These are phyloP conservation scores for Halcyon chelicuti DNA, from an alignment of 2,797 vertebrate genomes.

Conservation along the genomic window DNA sequence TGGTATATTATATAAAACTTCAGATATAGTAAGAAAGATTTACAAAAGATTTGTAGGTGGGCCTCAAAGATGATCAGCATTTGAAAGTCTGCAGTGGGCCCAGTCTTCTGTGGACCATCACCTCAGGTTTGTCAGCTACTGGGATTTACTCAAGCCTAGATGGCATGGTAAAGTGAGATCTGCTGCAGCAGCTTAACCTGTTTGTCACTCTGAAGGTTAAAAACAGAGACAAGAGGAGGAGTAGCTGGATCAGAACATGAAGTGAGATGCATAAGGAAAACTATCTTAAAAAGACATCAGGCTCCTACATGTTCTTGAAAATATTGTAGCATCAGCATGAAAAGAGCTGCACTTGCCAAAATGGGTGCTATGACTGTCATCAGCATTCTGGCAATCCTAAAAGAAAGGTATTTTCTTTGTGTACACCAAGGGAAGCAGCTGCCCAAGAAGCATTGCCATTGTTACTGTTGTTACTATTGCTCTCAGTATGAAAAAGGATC, in stretches of 20 bases:
- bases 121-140: not conserved
- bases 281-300: not conserved
- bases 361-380: not conserved
- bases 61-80: not conserved
- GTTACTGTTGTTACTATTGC: not conserved
- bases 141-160: not conserved
- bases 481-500: not conserved
- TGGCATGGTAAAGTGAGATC: not conserved
- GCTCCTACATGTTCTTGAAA: not conserved
- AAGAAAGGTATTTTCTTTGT: not conserved
- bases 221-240: not conserved
- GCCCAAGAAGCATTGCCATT: not conserved
- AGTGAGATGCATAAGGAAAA: not conserved
- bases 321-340: not conserved
- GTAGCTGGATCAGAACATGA: not conserved
- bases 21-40: slow-evolving; percentile 2
- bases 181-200: not conserved
- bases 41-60: not conserved
- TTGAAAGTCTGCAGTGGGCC: not conserved
- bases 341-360: not conserved
- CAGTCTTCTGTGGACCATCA: not conserved
- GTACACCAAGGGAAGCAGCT: not conserved
- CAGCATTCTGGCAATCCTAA: not conserved
- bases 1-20: slow-evolving; percentile 51
- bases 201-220: not conserved